Evolutionary conservation across 2,888 invertebrate species (phyloP).

Genomic region (Acleris sparsana): DNA sequence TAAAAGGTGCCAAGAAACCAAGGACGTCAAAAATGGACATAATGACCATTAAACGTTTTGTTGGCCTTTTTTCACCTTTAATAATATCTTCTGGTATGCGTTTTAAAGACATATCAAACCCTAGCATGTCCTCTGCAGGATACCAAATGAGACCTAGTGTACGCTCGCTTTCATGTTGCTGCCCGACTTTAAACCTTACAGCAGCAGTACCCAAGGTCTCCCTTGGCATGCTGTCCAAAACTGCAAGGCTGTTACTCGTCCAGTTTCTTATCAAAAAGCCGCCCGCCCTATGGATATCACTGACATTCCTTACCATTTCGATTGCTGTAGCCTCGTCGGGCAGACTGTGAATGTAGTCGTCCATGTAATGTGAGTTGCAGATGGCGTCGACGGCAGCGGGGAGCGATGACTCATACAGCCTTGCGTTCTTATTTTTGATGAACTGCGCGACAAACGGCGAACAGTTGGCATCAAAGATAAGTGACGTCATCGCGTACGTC

Average conservation of each 20-base stretch:
- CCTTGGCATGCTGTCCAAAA: constrained; percentile 36
- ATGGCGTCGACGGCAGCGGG: too few relatives aligned
- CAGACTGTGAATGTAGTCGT: too few relatives aligned
- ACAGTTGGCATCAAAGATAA: too few relatives aligned
- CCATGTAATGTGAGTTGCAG: too few relatives aligned
- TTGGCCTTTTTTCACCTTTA: constrained; percentile 14
- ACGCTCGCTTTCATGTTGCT: too few relatives aligned
- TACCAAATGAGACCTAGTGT: too few relatives aligned
- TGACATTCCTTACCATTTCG: not conserved
- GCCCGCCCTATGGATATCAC: constrained; percentile 1
- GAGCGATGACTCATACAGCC: too few relatives aligned
- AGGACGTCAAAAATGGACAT: constrained; percentile 9
- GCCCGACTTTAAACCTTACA: too few relatives aligned
- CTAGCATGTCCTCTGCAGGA: constrained; percentile 40
- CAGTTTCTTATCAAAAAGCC: constrained; percentile 13
- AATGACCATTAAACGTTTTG: not conserved
- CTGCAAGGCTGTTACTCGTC: not conserved
- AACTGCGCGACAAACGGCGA: too few relatives aligned
- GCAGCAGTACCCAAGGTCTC: constrained; percentile 17
- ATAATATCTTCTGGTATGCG: constrained; percentile 36
- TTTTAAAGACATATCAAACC: constrained; percentile 42
- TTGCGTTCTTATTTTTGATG: too few relatives aligned
- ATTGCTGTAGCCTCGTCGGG: too few relatives aligned
- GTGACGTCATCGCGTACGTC: too few relatives aligned
- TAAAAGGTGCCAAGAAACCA: constrained; percentile 12